Evolutionary conservation across 2,113 vertebrate genomes (phyloP), one percentile per base, ranked within the genome.

Genomic region (Ondatra zibethicus): DNA sequence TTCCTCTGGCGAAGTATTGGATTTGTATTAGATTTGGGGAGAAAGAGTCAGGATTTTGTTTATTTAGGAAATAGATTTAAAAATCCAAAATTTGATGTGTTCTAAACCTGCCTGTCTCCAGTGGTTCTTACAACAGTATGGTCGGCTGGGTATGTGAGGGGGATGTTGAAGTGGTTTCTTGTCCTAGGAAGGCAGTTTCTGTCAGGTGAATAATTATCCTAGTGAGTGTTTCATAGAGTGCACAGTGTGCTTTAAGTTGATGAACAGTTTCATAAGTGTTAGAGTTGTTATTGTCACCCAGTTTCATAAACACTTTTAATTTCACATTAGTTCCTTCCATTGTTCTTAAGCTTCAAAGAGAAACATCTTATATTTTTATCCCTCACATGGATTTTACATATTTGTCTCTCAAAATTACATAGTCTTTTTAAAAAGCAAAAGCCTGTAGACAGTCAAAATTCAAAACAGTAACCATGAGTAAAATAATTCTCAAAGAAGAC

Each of bases 21-120:
- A 97, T 5, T 98, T 87, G 63, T 97, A 4, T 98, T 81, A 73
- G 73, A 97, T 4, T 89, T 96, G 85, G 42, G 95, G 80, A 42
- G 68, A 89, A 61, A 72, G 90, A 92, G 36, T n/a, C 87, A 2
- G 92, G 45, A 86, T 97, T 88, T 82, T 97, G 73, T 97, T 97
- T 95, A 95, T 95, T 97, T 97, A 96, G 92, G 93, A 95, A 97
- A 91, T 45, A 80, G 96, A 97, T 94, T 39, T 70, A 87, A 50
- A 86, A 91, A 75, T 96, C 92, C 92, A 82, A 95, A 97, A 98
- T 91, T 93, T 92, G 93, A 94, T 80, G 19, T 21, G 55, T 95
- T 92, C 96, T 91, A 94, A 82, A 84, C 91, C 1, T 85, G 47
- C 76, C 94, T 88, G 47, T 50, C 91, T 86, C 27, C 70, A 78